Evolutionary conservation across 2,113 vertebrate species (phyloP).

Genomic region (Heptranchias perlo): DNA sequence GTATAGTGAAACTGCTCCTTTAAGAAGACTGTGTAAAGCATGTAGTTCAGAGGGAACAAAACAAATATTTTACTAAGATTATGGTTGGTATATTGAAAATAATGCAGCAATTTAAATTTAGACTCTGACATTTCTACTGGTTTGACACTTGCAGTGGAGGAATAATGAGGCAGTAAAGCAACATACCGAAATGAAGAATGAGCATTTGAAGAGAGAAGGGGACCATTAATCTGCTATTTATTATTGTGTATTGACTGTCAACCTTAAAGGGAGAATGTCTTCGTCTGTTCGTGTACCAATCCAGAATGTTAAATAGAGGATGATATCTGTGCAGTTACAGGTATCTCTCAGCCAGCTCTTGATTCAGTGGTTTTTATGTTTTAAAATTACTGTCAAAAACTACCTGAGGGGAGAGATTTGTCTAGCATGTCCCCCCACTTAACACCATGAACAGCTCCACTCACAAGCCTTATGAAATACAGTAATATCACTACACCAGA

Average conservation of each 20-base stretch:
- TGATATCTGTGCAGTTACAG: background rate
- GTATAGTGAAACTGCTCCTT: background rate
- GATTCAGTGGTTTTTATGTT: background rate
- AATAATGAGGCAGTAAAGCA: constrained; percentile 7
- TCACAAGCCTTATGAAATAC: background rate
- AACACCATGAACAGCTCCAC: background rate
- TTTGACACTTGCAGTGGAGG: background rate
- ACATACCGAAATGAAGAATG: background rate
- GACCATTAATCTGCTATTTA: background rate
- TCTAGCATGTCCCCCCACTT: background rate
- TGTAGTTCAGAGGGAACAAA: background rate
- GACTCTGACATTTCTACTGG: background rate
- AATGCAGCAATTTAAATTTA: background rate
- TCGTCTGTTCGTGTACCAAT: background rate
- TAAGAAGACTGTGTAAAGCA: background rate
- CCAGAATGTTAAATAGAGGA: background rate
- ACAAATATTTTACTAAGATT: background rate
- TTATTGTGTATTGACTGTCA: background rate
- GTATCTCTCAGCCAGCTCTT: background rate
- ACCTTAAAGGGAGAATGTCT: background rate
- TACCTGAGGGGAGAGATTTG: too few relatives aligned
- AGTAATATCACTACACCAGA: background rate
- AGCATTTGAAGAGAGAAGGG: background rate
- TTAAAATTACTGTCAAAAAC: background rate
- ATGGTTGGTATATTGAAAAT: background rate